Percentiles rank a stretch among this genome's conserved stretches.
Evolutionary conservation across 1,140 invertebrate genomes (phyloP).

Genomic region (Magallana angulata): DNA sequence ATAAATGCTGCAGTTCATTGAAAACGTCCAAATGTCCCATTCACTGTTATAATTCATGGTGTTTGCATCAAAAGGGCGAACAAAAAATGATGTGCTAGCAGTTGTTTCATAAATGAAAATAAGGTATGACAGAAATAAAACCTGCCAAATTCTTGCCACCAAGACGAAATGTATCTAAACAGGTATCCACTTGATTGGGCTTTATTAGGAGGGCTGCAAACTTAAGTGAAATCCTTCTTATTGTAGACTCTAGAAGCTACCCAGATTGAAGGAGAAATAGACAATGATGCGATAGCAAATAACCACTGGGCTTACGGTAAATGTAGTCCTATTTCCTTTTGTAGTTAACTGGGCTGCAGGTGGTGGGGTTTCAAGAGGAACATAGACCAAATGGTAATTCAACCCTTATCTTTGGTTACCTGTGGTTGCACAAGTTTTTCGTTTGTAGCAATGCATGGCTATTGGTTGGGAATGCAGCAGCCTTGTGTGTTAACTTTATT

Average conservation of each 20-base stretch:
- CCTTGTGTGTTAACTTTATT: background rate
- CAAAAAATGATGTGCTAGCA: no score
- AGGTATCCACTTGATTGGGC: no score
- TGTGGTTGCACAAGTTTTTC: background rate
- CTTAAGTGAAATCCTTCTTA: background rate
- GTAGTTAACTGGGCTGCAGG: slow-evolving; percentile 13
- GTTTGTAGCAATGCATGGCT: slow-evolving; percentile 8
- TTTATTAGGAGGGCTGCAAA: no score
- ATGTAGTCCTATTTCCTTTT: slow-evolving; percentile 42
- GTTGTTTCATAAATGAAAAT: no score
- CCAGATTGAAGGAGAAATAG: slow-evolving; percentile 33
- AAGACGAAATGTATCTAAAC: no score
- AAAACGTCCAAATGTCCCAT: no score
- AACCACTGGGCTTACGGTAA: slow-evolving; percentile 40
- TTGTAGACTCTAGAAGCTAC: slow-evolving; percentile 38
- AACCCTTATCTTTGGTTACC: background rate
- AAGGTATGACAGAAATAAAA: no score
- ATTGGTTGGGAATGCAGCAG: background rate
- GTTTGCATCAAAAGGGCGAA: no score
- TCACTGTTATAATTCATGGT: no score
- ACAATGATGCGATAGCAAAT: background rate
- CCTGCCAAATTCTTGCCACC: no score
- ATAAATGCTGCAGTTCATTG: no score
- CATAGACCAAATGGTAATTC: slow-evolving; percentile 38
- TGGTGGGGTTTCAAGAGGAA: slow-evolving; percentile 7